Evolutionary conservation across 1,140 invertebrate species (phyloP), one percentile per base, ranked within the genome.

Genomic region (Drosophila busckii): DNA sequence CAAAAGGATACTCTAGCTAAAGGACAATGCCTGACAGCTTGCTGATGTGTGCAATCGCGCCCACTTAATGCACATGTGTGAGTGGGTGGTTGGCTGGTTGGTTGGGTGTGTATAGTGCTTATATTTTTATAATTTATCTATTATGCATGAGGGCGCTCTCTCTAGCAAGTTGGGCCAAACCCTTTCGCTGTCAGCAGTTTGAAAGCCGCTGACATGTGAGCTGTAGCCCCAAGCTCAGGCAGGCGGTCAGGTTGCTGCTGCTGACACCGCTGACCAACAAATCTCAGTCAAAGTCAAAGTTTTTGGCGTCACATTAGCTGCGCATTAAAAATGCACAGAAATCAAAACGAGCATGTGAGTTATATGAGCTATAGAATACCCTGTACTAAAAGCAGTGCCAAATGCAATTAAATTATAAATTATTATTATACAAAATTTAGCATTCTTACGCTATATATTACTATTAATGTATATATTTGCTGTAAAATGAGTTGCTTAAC

Each of bases 121-220:
- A 75, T 55, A 71, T 85, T 85, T 85, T 85, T 85, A 85, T 83
- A 85, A 85, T 70, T 83, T 85, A 85, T 85, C 71, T 83, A 85
- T 85, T 85, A 85, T 85, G 83, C 60, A 85, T 78, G 71, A 82
- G 70, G 59, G 64, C 70, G 56, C 65, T n/a, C n/a, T n/a, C n/a
- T n/a, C 59, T 52, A 25, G 31, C 40, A 19, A 45, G n/a, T 10
- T 31, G 25, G 29, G 40, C 53, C 15, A 76, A 83, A 78, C 71
- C 78, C 68, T 84, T 84, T 69, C 50, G 22, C 76, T 82, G 60
- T 70, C 69, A 73, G 38, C 70, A 53, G 25, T 23, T 61, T 32
- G 45, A 64, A 46, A 44, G 44, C 40, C 20, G 19, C 53, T 63
- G 60, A 65, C 65, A 76, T 41, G 61, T 61, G 64, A 50, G 45